Base-by-base conservation (phyloP, 2,113 vertebrate genomes). In the Neodon shergylaensis region DNA sequence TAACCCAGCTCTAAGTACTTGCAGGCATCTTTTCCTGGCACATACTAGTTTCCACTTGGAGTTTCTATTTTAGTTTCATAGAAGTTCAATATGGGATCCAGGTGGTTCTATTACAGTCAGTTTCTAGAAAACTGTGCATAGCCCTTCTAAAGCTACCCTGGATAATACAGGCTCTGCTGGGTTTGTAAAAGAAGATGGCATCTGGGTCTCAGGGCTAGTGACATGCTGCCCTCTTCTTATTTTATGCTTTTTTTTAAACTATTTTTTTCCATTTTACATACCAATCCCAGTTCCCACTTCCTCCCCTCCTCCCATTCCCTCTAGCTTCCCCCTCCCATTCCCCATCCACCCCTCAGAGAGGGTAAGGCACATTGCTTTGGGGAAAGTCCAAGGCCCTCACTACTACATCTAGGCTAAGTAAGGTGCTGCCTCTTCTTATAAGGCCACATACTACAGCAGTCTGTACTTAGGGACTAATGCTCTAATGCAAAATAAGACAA, bases 21-120 rank as follows among this genome's bases (percentile, higher is more conserved):
- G 49, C 28, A 90, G 33, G n/a, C 26, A 4, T 72, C 19, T n/a
- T 84, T 47, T 83, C 68, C 73, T 90, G 49, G 76, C 73, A 93
- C 42, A 6, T 58, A 21, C 24, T 7, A 33, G 68, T 89, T 95
- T 73, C 47, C 9, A 95, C 49, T 63, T 79, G 91, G 68, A 65
- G 17, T 94, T 87, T 89, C 87, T 91, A 78, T 91, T 87, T 87
- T 86, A 77, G 81, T 92, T 94, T 77, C 33, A 26, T n/a, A 61
- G 4, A 77, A 61, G 68, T 26, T 73, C 33, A 44, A 31, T 42
- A 19, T 74, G 78, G 49, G 44, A 79, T 68, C 33, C 44, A 78
- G 54, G 4, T 88, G 33, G 54, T 86, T 95, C 26, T 95, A 94
- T 14, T 94, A 92, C 36, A 39, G 10, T 74, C 47, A 54, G 42